These are phyloP conservation scores for Enteromius afrohamiltoni DNA, from an alignment of 2,797 vertebrate species.

Conservation along the genomic window DNA sequence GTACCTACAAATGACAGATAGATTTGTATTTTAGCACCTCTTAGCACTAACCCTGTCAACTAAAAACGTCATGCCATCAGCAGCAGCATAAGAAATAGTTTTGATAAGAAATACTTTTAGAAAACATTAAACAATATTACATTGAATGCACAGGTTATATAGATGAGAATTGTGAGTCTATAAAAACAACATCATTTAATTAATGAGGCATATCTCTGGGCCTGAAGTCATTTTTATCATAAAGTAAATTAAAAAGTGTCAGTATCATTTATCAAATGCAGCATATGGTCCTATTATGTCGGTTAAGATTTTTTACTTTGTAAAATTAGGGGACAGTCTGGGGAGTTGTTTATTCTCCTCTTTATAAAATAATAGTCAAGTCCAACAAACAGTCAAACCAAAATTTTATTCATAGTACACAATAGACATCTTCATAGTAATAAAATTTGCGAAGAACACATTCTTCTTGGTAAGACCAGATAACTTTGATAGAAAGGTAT, in stretches of 20 bases:
- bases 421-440: not conserved
- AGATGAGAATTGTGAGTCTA: not conserved
- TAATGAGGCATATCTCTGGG: slow-evolving; percentile 1
- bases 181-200: slow-evolving; percentile 1
- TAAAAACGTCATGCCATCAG: not conserved
- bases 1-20: not conserved
- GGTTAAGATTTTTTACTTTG: not conserved
- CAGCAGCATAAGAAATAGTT: too few relatives aligned
- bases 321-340: not conserved
- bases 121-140: not conserved
- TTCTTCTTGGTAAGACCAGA: too few relatives aligned
- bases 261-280: slow-evolving; percentile 2
- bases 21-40: not conserved
- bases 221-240: not conserved
- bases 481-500: too few relatives aligned
- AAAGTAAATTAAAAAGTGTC: slow-evolving; percentile 6
- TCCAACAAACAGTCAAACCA: too few relatives aligned
- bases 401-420: too few relatives aligned
- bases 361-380: not conserved
- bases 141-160: not conserved
- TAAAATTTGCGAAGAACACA: too few relatives aligned
- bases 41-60: not conserved
- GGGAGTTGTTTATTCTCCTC: not conserved
- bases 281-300: not conserved
- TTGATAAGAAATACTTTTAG: not conserved